These are phyloP conservation scores for Blastomussa wellsi DNA, from an alignment of 92 coral and sea anemone species.

Conservation along the genomic window DNA sequence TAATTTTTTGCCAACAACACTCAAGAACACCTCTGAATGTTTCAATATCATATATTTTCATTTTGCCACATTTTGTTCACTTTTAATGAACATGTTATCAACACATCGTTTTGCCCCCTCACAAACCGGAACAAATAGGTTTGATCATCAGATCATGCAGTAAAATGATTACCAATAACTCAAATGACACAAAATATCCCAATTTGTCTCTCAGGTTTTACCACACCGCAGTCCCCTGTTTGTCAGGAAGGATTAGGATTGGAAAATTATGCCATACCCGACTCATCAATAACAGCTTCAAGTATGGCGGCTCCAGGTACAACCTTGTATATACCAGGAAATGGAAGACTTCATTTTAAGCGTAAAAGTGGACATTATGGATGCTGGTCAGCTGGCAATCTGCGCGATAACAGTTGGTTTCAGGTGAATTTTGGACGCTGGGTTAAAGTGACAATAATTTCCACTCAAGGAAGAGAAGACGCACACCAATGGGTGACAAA, in stretches of 20 bases:
- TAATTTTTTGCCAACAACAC: too few species aligned
- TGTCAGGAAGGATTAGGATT: constrained; percentile 8
- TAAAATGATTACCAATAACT: not conserved
- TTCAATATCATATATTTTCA: too few species aligned
- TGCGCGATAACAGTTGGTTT: not conserved
- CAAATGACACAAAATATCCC: too few species aligned
- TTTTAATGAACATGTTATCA: too few species aligned
- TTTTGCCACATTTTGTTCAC: too few species aligned
- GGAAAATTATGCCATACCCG: constrained; percentile 2
- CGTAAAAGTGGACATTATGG: not conserved
- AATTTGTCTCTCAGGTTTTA: not conserved
- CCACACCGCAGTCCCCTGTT: not conserved
- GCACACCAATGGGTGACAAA: constrained; percentile 13
- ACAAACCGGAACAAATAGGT: too few species aligned
- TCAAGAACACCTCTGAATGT: too few species aligned
- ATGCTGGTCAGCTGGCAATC: not conserved
- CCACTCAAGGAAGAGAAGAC: constrained; percentile 34
- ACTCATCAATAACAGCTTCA: constrained; percentile 17
- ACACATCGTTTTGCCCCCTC: too few species aligned
- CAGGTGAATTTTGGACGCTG: constrained; percentile 26
- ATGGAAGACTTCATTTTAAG: constrained; percentile 18
- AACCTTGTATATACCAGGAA: not conserved
- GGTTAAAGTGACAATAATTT: constrained; percentile 3
- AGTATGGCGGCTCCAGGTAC: not conserved
- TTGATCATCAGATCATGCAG: too few species aligned